Evolutionary conservation across 2,113 vertebrate genomes (phyloP).

Genomic region (Anguilla japonica): DNA sequence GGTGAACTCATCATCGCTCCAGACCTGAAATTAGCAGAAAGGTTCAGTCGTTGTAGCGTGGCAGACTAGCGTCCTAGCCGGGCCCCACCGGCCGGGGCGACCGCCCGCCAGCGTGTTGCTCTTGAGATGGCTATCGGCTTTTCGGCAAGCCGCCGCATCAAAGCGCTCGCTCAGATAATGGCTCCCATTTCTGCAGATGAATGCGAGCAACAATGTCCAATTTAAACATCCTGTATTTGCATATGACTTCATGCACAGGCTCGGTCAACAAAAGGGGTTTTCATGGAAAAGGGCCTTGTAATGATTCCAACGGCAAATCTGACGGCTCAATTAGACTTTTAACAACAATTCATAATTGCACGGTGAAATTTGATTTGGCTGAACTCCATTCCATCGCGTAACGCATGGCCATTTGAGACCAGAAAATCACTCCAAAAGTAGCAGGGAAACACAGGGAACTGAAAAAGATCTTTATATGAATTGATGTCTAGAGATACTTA

Average conservation of each 20-base stretch:
- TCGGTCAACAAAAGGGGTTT: constrained; percentile 49
- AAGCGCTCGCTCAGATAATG: constrained; percentile 59
- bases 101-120: constrained; percentile 54
- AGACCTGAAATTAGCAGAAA: constrained; percentile 28
- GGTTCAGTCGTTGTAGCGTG: constrained; percentile 30
- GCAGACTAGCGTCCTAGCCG: constrained; percentile 24
- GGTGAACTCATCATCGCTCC: constrained; percentile 39
- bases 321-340: constrained; percentile 53
- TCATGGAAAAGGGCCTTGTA: constrained; percentile 50
- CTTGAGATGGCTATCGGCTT: constrained; percentile 66
- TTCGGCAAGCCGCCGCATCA: constrained; percentile 62
- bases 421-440: not conserved
- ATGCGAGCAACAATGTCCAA: constrained; percentile 53
- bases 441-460: not conserved
- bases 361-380: constrained; percentile 2
- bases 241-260: constrained; percentile 46
- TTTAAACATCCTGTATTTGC: constrained; percentile 60
- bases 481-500: not conserved
- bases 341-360: constrained; percentile 46
- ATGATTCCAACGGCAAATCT: constrained; percentile 41
- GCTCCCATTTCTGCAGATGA: constrained; percentile 57
- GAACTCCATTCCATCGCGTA: not conserved
- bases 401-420: not conserved
- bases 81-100: constrained; percentile 17
- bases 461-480: not conserved